Evolutionary conservation across 2,888 invertebrate genomes (phyloP).

Genomic region (Tenthredo livida): DNA sequence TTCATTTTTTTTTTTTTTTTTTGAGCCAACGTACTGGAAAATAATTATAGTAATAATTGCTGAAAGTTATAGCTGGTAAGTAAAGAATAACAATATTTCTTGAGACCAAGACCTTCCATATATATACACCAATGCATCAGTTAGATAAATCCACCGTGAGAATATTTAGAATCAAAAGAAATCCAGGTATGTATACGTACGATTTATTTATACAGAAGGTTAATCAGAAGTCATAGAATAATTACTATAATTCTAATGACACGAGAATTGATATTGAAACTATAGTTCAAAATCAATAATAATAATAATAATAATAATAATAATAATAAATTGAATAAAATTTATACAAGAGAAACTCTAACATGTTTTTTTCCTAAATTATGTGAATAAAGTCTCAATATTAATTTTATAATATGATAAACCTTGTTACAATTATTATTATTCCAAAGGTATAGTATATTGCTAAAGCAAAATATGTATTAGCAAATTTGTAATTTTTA

Average conservation of each 20-base stretch:
- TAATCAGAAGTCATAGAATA: conserved; percentile 49
- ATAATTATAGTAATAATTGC: neutral
- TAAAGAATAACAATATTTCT: neutral
- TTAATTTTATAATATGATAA: conserved; percentile 24
- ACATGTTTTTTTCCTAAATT: conserved; percentile 18
- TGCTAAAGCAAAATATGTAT: conserved; percentile 41
- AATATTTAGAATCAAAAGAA: neutral
- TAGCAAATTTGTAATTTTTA: neutral
- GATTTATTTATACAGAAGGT: conserved; percentile 45
- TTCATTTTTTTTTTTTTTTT: neutral
- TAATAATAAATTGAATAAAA: conserved; percentile 42
- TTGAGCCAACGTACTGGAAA: neutral
- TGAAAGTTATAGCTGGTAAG: neutral
- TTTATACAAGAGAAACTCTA: conserved; percentile 47
- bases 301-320: conserved; percentile 39
- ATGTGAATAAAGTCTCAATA: conserved; percentile 43
- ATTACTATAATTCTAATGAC: conserved; percentile 48
- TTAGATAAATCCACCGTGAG: neutral
- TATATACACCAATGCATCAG: neutral
- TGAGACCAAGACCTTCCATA: too few relatives aligned
- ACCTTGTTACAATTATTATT: conserved; percentile 31
- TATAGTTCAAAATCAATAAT: conserved; percentile 36
- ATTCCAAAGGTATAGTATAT: conserved; percentile 32
- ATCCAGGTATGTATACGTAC: conserved; percentile 24
- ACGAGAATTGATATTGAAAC: conserved; percentile 26